Evolutionary conservation across 2,888 invertebrate genomes (phyloP).

Genomic region (Eupithecia centaureata): DNA sequence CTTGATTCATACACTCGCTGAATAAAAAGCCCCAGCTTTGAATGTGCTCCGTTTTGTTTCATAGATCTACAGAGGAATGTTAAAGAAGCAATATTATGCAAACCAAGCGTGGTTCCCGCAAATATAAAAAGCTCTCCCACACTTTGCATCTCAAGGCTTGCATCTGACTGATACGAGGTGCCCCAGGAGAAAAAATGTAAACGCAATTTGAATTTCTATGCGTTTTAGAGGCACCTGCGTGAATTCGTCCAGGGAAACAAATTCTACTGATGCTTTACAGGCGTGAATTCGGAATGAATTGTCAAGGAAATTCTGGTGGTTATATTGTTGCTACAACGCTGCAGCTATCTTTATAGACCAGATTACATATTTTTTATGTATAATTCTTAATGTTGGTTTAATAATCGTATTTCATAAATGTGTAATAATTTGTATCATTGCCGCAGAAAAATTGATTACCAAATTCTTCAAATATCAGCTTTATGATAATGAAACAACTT

Average conservation of each 20-base stretch:
- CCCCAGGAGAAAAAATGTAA: slow-evolving; percentile 80
- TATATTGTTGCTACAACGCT: neutral
- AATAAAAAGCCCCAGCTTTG: slow-evolving; percentile 48
- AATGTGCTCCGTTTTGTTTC: slow-evolving; percentile 65
- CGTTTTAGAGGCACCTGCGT: slow-evolving; percentile 74
- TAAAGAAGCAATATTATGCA: slow-evolving; percentile 85
- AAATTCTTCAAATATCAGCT: neutral
- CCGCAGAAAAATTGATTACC: neutral
- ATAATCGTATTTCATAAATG: no score
- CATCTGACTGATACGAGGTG: slow-evolving; percentile 78
- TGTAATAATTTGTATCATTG: no score
- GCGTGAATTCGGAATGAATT: slow-evolving; percentile 12
- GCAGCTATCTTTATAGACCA: neutral
- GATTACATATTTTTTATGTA: no score
- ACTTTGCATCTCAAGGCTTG: slow-evolving; percentile 84
- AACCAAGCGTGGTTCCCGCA: slow-evolving; percentile 78
- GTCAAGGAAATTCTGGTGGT: neutral
- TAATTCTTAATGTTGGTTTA: no score
- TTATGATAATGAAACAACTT: slow-evolving; percentile 2
- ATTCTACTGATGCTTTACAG: slow-evolving; percentile 27
- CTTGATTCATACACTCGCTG: slow-evolving; percentile 23
- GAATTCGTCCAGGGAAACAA: slow-evolving; percentile 48
- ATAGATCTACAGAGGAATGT: slow-evolving; percentile 72
- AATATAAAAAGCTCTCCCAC: slow-evolving; percentile 81
- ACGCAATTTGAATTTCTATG: slow-evolving; percentile 81